Percentiles rank a stretch among this genome's conserved stretches.
These are phyloP conservation scores for Cyanoramphus novaezelandiae DNA, from an alignment of 2,113 vertebrate genomes.

Conservation along the genomic window DNA sequence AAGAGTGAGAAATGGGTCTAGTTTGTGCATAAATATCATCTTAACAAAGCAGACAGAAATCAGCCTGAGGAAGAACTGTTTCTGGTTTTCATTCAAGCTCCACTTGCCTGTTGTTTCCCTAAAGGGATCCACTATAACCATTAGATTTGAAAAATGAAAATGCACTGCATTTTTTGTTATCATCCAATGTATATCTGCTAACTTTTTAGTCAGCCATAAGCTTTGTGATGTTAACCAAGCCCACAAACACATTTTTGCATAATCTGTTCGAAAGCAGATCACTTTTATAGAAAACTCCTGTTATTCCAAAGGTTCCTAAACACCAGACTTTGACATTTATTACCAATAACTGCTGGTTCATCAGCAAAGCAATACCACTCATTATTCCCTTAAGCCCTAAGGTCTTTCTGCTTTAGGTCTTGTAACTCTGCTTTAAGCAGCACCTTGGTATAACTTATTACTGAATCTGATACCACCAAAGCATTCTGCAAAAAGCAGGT, in stretches of 20 bases:
- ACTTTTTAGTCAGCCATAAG: not conserved
- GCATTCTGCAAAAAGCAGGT: constrained; percentile 26
- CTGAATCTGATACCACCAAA: not conserved
- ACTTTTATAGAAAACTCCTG: not conserved
- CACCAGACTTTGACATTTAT: not conserved
- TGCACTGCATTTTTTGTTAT: not conserved
- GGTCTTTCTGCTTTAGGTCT: not conserved
- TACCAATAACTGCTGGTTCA: not conserved
- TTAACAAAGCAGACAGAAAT: not conserved
- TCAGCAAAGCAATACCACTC: not conserved
- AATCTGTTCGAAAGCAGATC: not conserved
- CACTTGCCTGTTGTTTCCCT: not conserved
- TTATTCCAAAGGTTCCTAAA: not conserved
- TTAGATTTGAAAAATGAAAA: not conserved
- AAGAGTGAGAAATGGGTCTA: not conserved
- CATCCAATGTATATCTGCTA: not conserved
- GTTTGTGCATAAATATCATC: not conserved
- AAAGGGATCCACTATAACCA: not conserved
- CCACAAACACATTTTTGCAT: not conserved
- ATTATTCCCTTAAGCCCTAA: not conserved
- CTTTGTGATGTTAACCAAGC: not conserved
- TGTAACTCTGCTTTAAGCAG: not conserved
- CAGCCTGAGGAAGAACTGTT: not conserved
- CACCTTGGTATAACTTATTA: not conserved
- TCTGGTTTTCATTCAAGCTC: not conserved